A percentile compares a stretch with the other conserved stretches of the same genome.
phyloP scores from a whole-genome alignment of 2,113 vertebrate species.

The Phalacrocorax aristotelis region DNA sequence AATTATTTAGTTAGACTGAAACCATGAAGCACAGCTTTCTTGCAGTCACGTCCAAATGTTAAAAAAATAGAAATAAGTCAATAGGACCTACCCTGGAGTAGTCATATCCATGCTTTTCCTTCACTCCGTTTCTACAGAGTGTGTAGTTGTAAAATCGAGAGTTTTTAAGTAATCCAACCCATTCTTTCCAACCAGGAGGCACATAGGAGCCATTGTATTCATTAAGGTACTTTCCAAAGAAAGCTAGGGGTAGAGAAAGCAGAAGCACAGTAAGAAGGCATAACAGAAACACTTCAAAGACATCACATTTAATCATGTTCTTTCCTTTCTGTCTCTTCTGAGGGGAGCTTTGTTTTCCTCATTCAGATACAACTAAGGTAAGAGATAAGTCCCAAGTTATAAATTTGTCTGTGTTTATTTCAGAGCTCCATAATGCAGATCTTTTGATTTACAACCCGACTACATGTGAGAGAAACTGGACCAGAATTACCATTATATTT shows the following conservation, averaged over 20 bases:
- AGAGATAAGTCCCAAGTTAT: not conserved
- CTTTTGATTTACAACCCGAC: not conserved
- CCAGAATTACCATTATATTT: not conserved
- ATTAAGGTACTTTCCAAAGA: conserved; percentile 97
- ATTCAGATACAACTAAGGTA: not conserved
- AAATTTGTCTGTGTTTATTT: not conserved
- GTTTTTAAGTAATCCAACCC: conserved; percentile 96
- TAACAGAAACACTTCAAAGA: not conserved
- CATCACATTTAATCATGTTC: not conserved
- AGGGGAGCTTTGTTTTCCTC: not conserved
- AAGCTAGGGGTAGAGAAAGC: conserved; percentile 75
- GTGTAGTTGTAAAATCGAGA: conserved; percentile 98
- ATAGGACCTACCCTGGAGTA: conserved; percentile 85
- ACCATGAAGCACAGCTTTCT: not conserved
- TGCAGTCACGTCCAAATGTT: not conserved
- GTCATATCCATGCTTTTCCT: conserved; percentile 90
- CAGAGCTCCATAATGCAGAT: not conserved
- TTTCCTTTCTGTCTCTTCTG: not conserved
- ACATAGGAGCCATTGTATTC: conserved; percentile 97
- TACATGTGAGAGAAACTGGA: not conserved
- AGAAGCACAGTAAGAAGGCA: not conserved
- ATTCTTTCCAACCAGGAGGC: conserved; percentile 96
- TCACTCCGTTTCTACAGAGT: conserved; percentile 89
- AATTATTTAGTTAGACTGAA: conserved; percentile 4
- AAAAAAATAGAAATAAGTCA: not conserved